Base-by-base conservation (phyloP, 2,888 invertebrate species). In the Neoitamus cyanurus region DNA sequence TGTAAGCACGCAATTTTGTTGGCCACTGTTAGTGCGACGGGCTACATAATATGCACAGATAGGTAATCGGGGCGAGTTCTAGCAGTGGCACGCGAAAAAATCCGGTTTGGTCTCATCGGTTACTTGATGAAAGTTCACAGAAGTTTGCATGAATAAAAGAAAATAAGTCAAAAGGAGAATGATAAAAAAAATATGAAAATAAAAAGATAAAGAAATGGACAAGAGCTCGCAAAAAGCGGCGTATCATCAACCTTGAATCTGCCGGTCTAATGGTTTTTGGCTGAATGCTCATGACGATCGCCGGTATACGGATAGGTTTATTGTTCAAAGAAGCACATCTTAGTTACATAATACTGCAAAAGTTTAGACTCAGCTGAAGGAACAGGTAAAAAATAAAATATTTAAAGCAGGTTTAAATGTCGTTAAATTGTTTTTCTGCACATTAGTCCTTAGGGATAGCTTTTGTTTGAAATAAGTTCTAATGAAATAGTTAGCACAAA, bases 11-110 rank as follows among this genome's bases (percentile, higher is more conserved):
- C n/a, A 7, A 15, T 58, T 58, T 58, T 70, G 70, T 70, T 25
- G 5, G 70, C 15, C 70, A 70, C 70, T 70, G 70, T 70, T 31
- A 4, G n/a, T 30, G n/a, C 31, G 30, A 70, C 6, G 70, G n/a
- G 30, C 20, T 73, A 73, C 31, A 73, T 15, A 73, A 73, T 31
- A 73, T 73, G 73, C 36, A 73, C 20, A 73, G 36, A 36, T 73
- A 34, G 72, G 72, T 34, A 25, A 31, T 30, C 69, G 25, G 30
- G 9, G 36, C 15, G 11, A 77, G 30, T 77, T 77, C 25, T 77
- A 77, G 13, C 42, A 77, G 13, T 77, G 77, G 77, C 77, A 77
- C 77, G 77, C 77, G 77, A 77, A 77, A 77, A 77, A 77, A 77
- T 77, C 77, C 77, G 77, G 77, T 77, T 77, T 77, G 77, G 77